These are phyloP conservation scores for Sweltsa coloradensis DNA, from an alignment of 1,140 invertebrate species.

Conservation along the genomic window DNA sequence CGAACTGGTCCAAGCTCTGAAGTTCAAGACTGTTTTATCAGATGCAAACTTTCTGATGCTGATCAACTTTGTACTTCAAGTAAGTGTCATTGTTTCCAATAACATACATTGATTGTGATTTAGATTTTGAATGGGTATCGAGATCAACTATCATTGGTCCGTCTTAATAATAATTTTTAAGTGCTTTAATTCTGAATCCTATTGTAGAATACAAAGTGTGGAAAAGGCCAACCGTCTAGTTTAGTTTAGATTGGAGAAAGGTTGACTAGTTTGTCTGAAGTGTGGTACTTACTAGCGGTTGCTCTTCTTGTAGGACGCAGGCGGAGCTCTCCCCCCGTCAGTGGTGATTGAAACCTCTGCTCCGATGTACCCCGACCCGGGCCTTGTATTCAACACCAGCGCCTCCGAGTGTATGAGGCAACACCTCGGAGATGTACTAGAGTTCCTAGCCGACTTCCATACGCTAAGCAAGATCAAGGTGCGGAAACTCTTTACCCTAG, in stretches of 20 bases:
- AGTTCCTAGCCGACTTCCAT: constrained; percentile 93
- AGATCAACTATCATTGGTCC: too few species aligned
- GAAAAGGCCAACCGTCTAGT: too few species aligned
- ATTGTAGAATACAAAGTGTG: too few species aligned
- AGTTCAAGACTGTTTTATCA: constrained; percentile 87
- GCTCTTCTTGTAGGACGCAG: constrained; percentile 54
- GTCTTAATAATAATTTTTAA: too few species aligned
- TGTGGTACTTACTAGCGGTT: too few species aligned
- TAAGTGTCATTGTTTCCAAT: constrained; percentile 23
- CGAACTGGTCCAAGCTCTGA: constrained; percentile 88
- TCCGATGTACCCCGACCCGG: constrained; percentile 31
- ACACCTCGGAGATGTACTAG: constrained; percentile 85
- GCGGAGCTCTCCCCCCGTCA: constrained; percentile 56
- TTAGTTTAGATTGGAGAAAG: too few species aligned
- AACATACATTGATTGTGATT: too few species aligned
- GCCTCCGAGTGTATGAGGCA: constrained; percentile 86
- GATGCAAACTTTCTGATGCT: constrained; percentile 89
- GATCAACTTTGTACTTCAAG: constrained; percentile 76
- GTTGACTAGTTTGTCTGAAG: too few species aligned
- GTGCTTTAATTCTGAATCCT: too few species aligned
- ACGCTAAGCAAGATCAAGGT: constrained; percentile 94
- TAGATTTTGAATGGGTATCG: too few species aligned
- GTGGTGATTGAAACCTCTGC: constrained; percentile 38
- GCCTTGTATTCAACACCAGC: constrained; percentile 59
- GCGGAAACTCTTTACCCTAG: too few species aligned